Base-by-base conservation (phyloP, 2,888 invertebrate genomes). In the Thysanoteuthis rhombus region DNA sequence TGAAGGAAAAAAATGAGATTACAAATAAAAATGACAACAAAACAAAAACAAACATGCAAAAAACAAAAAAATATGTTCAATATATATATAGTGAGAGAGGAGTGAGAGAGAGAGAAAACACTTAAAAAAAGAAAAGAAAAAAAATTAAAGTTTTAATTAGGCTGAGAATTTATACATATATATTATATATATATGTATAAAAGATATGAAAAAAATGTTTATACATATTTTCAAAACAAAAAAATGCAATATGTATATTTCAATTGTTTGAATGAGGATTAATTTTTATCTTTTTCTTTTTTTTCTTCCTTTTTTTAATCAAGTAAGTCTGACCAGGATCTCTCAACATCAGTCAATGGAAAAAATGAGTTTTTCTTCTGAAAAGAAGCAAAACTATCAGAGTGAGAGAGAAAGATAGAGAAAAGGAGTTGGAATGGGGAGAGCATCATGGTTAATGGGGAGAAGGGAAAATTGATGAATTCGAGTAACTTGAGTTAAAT, bases 111-210 rank as follows among this genome's bases (percentile, higher is more conserved):
- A 40, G 42, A 42, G 90, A 90, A n/a, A 42, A 90, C 40, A 42
- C 28, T 40, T 40, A 90, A 90, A 38, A 1, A 89, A 90, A 90
- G 36, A 38, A 1, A 89, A 90, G 25, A 90, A 36, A 90, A 90
- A 36, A 89, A 89, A 90, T 38, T 22, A 90, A 38, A 39, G 38
- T 28, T 39, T 19, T 90, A 39, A 36, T 25, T 90, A 90, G 90
- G 90, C 38, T 38, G 19, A 90, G 36, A 39, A 90, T 90, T 1
- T 8, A 19, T 39, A 39, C 32, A 45, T 92, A 92, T 92, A 92
- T 92, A 92, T 92, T 42, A 89, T 89, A 89, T 89, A 89, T 89
- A 89, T 89, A 89, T 90, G n/a, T 90, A 90, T 90, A n/a, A 42
- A 12, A 42, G 36, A 19, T n/a, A n/a, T n/a, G 22, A 36, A 39